Percentiles rank a stretch among this genome's conserved stretches.
These are phyloP conservation scores for Meganola albula DNA, from an alignment of 2,888 invertebrate species.

Conservation along the genomic window DNA sequence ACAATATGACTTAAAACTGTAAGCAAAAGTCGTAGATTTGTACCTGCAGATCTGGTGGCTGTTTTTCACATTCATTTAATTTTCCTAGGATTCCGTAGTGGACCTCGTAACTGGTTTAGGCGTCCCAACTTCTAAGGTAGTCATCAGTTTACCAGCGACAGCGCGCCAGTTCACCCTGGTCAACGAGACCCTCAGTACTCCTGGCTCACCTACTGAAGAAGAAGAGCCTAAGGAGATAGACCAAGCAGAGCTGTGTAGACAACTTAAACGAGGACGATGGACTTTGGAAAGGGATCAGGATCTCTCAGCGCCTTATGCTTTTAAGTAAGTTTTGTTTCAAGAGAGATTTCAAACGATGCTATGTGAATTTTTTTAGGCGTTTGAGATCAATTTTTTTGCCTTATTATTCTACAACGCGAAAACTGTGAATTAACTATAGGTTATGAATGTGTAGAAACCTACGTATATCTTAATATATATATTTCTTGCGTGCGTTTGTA, in stretches of 20 bases:
- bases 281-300: constrained; percentile 87
- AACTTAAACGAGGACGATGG: constrained; percentile 80
- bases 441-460: too few species aligned
- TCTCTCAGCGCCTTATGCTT: constrained; percentile 86
- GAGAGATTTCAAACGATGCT: not conserved
- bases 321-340: constrained; percentile 62
- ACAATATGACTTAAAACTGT: too few species aligned
- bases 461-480: too few species aligned
- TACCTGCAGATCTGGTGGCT: too few species aligned
- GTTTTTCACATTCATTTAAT: too few species aligned
- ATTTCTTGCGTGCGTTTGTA: too few species aligned
- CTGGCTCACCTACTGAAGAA: constrained; percentile 80
- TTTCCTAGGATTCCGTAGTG: constrained; percentile 83
- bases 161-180: constrained; percentile 82
- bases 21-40: too few species aligned
- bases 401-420: too few species aligned
- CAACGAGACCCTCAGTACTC: constrained; percentile 81
- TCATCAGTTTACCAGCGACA: constrained; percentile 83
- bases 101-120: constrained; percentile 84
- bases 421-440: too few species aligned
- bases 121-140: constrained; percentile 82
- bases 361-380: constrained; percentile 8
- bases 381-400: too few species aligned
- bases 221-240: constrained; percentile 75
- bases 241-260: constrained; percentile 79